A percentile compares a stretch with the other conserved stretches of the same genome.
Evolutionary conservation across 2,888 invertebrate species (phyloP).

Genomic region (Mythimna lalbum): DNA sequence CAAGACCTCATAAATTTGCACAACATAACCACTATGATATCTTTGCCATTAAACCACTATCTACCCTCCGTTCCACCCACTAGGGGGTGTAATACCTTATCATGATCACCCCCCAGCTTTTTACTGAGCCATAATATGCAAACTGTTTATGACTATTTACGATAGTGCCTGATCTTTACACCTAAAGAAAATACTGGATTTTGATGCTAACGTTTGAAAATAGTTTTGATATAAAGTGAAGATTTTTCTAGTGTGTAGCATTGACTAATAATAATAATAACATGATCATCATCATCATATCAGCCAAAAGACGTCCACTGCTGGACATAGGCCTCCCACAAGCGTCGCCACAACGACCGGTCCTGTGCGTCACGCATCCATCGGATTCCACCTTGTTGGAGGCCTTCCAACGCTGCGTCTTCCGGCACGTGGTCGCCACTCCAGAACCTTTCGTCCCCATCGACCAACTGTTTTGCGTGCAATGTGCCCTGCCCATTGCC

Average conservation of each 20-base stretch:
- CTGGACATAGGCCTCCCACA: too few species aligned
- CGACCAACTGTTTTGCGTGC: too few species aligned
- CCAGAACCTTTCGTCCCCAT: too few species aligned
- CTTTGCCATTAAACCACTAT: conserved; percentile 59
- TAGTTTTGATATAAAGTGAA: not conserved
- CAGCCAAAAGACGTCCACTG: too few species aligned
- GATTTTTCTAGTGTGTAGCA: not conserved
- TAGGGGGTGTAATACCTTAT: conserved; percentile 45
- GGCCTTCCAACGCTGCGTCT: too few species aligned
- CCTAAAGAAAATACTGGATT: conserved; percentile 7
- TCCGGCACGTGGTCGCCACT: too few species aligned
- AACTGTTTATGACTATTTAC: conserved; percentile 47
- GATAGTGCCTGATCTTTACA: conserved; percentile 28
- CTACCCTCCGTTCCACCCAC: conserved; percentile 19
- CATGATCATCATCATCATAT: too few species aligned
- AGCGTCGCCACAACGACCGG: too few species aligned
- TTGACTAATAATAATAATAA: too few species aligned
- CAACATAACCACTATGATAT: conserved; percentile 52
- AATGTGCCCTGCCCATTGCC: too few species aligned
- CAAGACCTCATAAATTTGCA: conserved; percentile 55
- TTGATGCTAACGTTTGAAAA: conserved; percentile 1
- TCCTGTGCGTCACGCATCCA: too few species aligned
- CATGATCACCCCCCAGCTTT: conserved; percentile 48
- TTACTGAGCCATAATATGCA: conserved; percentile 62
- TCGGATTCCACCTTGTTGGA: too few species aligned